Base-by-base conservation (phyloP, 2,888 invertebrate species). In the Candidula unifasciata region DNA sequence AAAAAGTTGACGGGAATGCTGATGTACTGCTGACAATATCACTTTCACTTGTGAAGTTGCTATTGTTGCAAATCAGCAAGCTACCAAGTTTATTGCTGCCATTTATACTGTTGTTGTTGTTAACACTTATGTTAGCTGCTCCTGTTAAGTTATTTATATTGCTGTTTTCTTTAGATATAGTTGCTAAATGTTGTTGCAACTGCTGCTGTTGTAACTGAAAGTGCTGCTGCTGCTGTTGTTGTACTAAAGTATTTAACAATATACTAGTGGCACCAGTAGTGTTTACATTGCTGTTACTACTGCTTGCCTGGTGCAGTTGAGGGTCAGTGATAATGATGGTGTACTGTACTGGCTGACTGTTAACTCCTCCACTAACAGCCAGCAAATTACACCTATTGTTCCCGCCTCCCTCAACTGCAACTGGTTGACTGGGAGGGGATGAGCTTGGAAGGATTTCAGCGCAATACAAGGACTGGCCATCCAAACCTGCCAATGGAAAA, bases 391-490 rank as follows among this genome's bases (percentile, higher is more conserved):
- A 27, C 86, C 84, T 57, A 86, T 71, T 30, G 60, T 6, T 44
- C 44, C 44, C 44, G 44, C 44, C 44, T 60, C 57, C 76, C 68
- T 80, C 77, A 57, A 85, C 83, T 64, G 54, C 35, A 60, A 73
- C 27, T 66, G 80, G 69, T 44, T 80, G 81, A 80, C 64, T 77
- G 33, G 83, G 82, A 80, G 78, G 71, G 66, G 84, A 76, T 52
- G 73, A 21, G 54, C 68, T 80, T 33, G 85, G 82, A 24, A 87
- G 80, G 33, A 84, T 76, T 86, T 87, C 87, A 71, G 84, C 84
- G 78, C 85, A 83, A 60, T 82, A 82, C 27, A 85, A 57, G n/a
- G 86, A 86, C 30, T 85, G 85, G 80, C 79, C 82, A 83, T 84
- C 85, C 69, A 86, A 60, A 80, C 80, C 86, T 86, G 77, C 6